Evolutionary conservation across 1,140 invertebrate species (phyloP).

Genomic region (Myzus persicae): DNA sequence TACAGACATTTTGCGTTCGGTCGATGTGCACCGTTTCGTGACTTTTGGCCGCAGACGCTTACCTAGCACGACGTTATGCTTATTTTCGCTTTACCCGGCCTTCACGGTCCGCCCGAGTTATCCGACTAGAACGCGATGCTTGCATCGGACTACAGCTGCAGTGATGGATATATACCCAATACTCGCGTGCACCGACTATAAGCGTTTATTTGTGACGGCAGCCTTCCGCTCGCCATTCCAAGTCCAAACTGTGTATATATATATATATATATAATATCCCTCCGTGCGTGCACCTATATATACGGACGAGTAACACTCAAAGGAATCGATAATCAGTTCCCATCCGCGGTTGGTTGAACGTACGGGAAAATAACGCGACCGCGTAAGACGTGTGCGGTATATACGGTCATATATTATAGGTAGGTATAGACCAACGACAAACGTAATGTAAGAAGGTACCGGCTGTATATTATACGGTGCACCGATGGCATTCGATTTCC

Average conservation of each 20-base stretch:
- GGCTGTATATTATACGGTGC: neutral
- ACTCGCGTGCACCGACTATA: no score
- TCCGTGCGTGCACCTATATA: no score
- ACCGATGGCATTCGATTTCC: neutral
- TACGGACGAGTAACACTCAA: neutral
- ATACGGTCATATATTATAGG: neutral
- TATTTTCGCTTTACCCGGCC: no score
- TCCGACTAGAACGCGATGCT: no score
- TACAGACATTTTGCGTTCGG: no score
- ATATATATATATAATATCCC: neutral
- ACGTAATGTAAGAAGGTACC: neutral
- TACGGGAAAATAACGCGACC: neutral
- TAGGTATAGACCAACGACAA: neutral
- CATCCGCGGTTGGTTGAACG: neutral
- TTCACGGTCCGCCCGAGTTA: no score
- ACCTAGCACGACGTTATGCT: no score
- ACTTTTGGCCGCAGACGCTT: no score
- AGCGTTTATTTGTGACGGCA: neutral
- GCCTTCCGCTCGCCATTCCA: neutral
- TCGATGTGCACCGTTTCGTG: no score
- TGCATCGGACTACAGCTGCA: no score
- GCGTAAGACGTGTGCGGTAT: neutral
- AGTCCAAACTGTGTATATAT: neutral
- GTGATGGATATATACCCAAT: no score
- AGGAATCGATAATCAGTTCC: constrained; percentile 1